Evolutionary conservation across 2,888 invertebrate species (phyloP).

Genomic region (Agrotis ipsilon): DNA sequence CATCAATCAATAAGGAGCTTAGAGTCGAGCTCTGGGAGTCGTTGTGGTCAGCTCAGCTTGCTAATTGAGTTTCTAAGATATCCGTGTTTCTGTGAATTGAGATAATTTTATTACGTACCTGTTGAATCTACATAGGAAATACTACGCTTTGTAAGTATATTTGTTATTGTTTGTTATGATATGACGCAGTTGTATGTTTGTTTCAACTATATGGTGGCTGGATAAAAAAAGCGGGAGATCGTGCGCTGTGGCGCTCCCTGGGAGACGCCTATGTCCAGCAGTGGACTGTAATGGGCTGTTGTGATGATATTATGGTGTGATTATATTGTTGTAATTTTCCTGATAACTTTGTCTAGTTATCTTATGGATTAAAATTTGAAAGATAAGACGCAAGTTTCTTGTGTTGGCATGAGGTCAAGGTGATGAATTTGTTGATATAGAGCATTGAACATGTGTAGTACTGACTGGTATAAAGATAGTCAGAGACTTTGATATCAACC

Average conservation of each 20-base stretch:
- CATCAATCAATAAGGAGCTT: constrained; percentile 48
- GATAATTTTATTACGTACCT: constrained; percentile 20
- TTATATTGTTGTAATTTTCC: neutral
- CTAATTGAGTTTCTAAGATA: neutral
- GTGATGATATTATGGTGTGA: no score
- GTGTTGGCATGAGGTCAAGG: neutral
- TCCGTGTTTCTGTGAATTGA: neutral
- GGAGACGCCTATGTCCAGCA: no score
- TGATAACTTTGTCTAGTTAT: neutral
- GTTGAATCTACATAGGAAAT: constrained; percentile 3
- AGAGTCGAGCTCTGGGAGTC: neutral
- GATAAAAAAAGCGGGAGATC: no score
- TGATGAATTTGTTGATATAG: neutral
- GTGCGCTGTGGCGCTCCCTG: no score
- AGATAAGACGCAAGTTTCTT: neutral
- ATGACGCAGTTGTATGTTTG: neutral
- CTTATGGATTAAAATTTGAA: neutral
- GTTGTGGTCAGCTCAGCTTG: neutral
- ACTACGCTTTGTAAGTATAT: constrained; percentile 21
- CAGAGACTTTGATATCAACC: neutral
- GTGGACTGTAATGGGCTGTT: no score
- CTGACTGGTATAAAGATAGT: neutral
- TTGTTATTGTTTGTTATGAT: neutral
- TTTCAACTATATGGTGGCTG: neutral
- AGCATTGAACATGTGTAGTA: constrained; percentile 1